A percentile compares a stretch with the other conserved stretches of the same genome.
phyloP scores from a whole-genome alignment of 2,113 vertebrate species.

The Sula dactylatra region DNA sequence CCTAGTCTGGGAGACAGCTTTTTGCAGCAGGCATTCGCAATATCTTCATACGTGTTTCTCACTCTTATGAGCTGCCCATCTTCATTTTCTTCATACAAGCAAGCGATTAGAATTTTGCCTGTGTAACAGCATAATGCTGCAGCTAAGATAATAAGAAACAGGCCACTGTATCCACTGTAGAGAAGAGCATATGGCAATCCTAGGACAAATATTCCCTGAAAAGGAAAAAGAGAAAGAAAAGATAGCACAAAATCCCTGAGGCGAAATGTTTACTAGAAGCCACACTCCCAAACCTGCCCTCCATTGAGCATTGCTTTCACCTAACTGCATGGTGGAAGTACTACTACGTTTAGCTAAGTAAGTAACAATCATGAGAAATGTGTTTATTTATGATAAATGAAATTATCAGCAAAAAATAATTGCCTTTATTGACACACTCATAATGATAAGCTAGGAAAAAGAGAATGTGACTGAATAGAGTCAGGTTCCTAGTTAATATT shows the following conservation, averaged over 20 bases:
- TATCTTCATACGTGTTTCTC: conserved; percentile 77
- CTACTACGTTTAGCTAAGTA: background rate
- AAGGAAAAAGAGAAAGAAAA: conserved; percentile 18
- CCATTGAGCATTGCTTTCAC: background rate
- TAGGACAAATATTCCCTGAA: conserved; percentile 81
- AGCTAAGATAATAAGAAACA: conserved; percentile 75
- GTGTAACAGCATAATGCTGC: conserved; percentile 80
- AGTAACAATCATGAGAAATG: background rate
- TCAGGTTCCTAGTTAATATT: conserved; percentile 68
- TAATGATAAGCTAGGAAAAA: conserved; percentile 58
- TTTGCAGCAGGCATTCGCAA: conserved; percentile 74
- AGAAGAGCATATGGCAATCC: conserved; percentile 78
- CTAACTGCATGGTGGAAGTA: background rate
- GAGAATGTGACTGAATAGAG: conserved; percentile 20
- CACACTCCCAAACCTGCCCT: background rate
- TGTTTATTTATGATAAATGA: conserved; percentile 47
- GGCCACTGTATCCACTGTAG: conserved; percentile 75
- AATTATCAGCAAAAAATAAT: conserved; percentile 28
- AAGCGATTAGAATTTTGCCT: conserved; percentile 78
- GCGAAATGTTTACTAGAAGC: background rate
- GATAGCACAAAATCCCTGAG: background rate
- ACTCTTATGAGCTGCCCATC: conserved; percentile 59
- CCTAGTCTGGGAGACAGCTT: conserved; percentile 70
- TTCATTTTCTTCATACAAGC: conserved; percentile 78
- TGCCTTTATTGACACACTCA: background rate